These are phyloP conservation scores for Leptopilina clavipes DNA, from an alignment of 1,140 invertebrate species.

Conservation along the genomic window DNA sequence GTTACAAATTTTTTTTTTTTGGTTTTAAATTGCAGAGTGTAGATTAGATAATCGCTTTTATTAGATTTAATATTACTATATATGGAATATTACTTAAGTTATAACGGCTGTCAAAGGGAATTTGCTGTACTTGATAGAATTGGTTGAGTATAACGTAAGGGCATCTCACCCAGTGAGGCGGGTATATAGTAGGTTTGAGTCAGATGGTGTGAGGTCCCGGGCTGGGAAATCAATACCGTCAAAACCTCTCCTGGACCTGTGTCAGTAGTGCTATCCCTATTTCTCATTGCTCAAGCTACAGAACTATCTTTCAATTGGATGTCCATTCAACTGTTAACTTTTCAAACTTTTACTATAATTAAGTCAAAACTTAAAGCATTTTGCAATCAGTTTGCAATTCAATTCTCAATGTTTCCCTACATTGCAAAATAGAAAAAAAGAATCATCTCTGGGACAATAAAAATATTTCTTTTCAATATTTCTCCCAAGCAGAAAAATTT, in stretches of 20 bases:
- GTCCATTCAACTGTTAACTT: constrained; percentile 11
- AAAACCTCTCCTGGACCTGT: constrained; percentile 57
- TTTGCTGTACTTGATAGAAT: constrained; percentile 24
- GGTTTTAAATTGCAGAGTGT: background rate
- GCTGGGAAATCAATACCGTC: constrained; percentile 65
- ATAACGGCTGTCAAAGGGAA: constrained; percentile 14
- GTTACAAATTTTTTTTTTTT: background rate
- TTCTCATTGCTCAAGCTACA: constrained; percentile 40
- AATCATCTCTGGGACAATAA: too few relatives aligned
- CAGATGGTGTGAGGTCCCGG: constrained; percentile 47
- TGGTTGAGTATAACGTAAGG: constrained; percentile 7
- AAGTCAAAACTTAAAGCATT: background rate
- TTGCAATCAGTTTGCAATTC: background rate
- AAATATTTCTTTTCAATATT: too few relatives aligned
- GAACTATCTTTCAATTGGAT: constrained; percentile 34
- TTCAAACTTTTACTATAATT: constrained; percentile 13
- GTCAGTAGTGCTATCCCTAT: constrained; percentile 46
- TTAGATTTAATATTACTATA: constrained; percentile 1
- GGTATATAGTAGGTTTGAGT: constrained; percentile 39
- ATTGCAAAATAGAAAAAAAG: too few relatives aligned
- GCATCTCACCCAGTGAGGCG: constrained; percentile 37
- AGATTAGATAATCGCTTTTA: constrained; percentile 22
- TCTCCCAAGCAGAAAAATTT: too few relatives aligned
- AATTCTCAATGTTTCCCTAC: too few relatives aligned
- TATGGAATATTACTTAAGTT: background rate